Evolutionary conservation across 2,797 vertebrate genomes (phyloP).

Genomic region (Eremophila alpestris): DNA sequence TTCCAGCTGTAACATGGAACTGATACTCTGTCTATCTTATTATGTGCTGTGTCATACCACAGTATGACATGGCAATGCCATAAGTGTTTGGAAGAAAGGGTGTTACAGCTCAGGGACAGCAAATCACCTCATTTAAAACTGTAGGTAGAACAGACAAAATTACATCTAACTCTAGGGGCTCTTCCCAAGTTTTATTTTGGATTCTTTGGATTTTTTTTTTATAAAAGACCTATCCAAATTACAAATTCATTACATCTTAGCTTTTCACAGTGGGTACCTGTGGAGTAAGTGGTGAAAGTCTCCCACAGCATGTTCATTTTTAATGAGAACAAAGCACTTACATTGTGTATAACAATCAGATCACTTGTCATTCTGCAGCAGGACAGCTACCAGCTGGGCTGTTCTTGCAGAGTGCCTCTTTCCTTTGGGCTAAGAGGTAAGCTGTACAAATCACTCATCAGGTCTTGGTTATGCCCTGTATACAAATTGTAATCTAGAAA

Average conservation of each 20-base stretch:
- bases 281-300: conserved; percentile 29
- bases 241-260: conserved; percentile 40
- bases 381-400: conserved; percentile 21
- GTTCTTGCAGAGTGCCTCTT: not conserved
- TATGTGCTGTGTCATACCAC: not conserved
- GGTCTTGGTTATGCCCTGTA: not conserved
- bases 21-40: not conserved
- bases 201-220: not conserved
- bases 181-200: not conserved
- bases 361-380: conserved; percentile 32
- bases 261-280: conserved; percentile 45
- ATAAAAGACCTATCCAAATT: not conserved
- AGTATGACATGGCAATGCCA: not conserved
- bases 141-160: not conserved
- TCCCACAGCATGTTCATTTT: conserved; percentile 60
- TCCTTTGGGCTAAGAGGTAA: not conserved
- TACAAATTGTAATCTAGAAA: not conserved
- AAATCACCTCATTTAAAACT: not conserved
- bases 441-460: not conserved
- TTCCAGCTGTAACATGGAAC: not conserved
- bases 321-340: conserved; percentile 64
- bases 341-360: conserved; percentile 27
- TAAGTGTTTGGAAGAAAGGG: not conserved
- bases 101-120: not conserved
- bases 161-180: not conserved